Evolutionary conservation across 2,113 vertebrate species (phyloP), one percentile per base, ranked within the genome.

Genomic region (Alosa alosa): DNA sequence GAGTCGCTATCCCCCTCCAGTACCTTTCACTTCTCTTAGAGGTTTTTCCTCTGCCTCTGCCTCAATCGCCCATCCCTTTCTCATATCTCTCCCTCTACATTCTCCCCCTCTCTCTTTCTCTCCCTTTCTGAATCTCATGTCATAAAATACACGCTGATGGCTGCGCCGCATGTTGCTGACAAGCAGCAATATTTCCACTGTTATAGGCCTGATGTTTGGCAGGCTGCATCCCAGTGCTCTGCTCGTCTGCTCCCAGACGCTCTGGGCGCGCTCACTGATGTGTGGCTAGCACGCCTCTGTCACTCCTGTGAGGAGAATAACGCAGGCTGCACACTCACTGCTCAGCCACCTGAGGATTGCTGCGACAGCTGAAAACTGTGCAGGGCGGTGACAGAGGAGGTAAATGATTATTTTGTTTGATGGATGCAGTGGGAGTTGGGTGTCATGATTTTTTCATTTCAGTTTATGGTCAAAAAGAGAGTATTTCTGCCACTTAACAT

Each of bases 101-200:
- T 78, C 72, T 86, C 49, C 82, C 60, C 55, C 57, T 52, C 84
- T 46, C 85, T 72, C 83, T 81, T 15, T 83, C 85, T 18, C 68
- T 89, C 83, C 81, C 81, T 64, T 55, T 86, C 86, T 45, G 55
- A 13, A 10, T 60, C 3, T 90, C 86, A 85, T 90, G 89, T 89
- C 87, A 93, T 93, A 91, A 92, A 91, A 88, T 89, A 89, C 92
- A 89, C 89, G 46, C 50, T 52, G 86, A 88, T 83, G 82, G 78
- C 4, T 72, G 10, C n/a, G 25, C 25, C 25, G 25, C n/a, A 91
- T 86, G 90, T 85, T 81, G 85, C 87, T 89, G 88, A 93, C 89
- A 93, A 90, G 45, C 88, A 84, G 81, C 90, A 89, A 82, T 47
- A 55, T 46, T 52, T 75, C 81, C 85, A 82, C 92, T 91, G 22